Evolutionary conservation across 2,888 invertebrate genomes (phyloP).

Genomic region (Tipula confusa): DNA sequence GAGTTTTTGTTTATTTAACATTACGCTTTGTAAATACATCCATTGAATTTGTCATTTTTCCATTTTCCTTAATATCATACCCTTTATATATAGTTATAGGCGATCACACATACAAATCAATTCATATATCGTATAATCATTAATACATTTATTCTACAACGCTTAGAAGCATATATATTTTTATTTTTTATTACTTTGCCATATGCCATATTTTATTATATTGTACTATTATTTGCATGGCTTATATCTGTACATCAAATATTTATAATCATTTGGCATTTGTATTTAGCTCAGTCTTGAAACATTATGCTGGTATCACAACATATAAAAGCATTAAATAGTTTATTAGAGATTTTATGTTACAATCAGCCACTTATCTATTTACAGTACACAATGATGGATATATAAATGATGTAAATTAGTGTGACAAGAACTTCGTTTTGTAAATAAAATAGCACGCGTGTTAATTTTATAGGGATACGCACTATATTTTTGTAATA

Average conservation of each 20-base stretch:
- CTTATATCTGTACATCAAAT: not conserved
- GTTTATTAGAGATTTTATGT: not conserved
- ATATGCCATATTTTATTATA: not conserved
- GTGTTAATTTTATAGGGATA: not conserved
- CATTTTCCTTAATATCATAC: not conserved
- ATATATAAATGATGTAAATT: conserved; percentile 20
- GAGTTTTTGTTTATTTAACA: not conserved
- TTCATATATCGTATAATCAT: not conserved
- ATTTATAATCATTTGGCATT: not conserved
- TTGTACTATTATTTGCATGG: not conserved
- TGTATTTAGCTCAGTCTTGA: not conserved
- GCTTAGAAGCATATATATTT: not conserved
- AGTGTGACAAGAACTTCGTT: not conserved
- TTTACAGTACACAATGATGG: conserved; percentile 31
- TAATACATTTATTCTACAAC: not conserved
- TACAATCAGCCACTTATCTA: conserved; percentile 12
- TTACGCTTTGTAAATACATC: not conserved
- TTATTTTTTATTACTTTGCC: not conserved
- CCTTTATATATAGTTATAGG: not conserved
- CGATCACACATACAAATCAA: conserved; percentile 6
- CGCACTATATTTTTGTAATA: not conserved
- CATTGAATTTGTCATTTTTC: not conserved
- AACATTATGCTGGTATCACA: conserved; percentile 1
- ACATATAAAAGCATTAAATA: not conserved
- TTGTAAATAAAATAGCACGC: not conserved